Evolutionary conservation across 35 echinoderm and acorn worm species (phyloP), one percentile per base, ranked within the genome.

Genomic region (Eucidaris tribuloides): DNA sequence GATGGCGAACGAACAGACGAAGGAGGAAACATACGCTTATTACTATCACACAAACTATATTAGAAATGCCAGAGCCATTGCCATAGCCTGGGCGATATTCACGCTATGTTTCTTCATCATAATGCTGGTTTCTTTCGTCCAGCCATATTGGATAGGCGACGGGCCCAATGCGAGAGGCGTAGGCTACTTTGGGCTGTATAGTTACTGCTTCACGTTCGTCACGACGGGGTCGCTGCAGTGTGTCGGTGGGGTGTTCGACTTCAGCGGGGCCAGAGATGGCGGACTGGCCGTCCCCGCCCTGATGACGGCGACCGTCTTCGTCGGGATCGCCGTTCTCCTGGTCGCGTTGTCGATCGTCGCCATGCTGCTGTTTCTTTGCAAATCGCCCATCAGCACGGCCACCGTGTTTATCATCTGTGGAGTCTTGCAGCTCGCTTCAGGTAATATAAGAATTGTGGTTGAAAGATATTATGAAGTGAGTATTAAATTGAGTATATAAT

Each of bases 41-140:
- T 92, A 87, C 38, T 97, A 97, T 35, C 94, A 97, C 61, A 92
- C 94, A 20, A 97, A 97, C 82, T 97, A 97, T 62, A 89, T 97
- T 31, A 74, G 90, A 81, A 97, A 97, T 92, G 90, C 89, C 90
- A 80, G 94, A 50, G 94, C 94, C 28, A 92, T 97, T 28, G 94
- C 89, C 25, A 92, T 97, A 45, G 86, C 89, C 32, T 97, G 94
- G 94, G 94, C 81, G 19, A 92, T 97, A 15, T 97, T 97, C 58
- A 97, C 94, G 28, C 88, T 97, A 39, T 97, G 94, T 63, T 97
- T 92, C 62, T 86, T 90, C 64, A 97, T 97, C 38, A 97, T 97
- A 37, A 62, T 92, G 62, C 61, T 92, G 13, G 90, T 97, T 14
- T 64, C 92, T 19, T 89, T 97, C 62, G 85, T 97, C 45, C 90